Percentiles rank a stretch among this genome's conserved stretches.
These are phyloP conservation scores for Tupaia chinensis DNA, from an alignment of 2,113 vertebrate species.

Conservation along the genomic window DNA sequence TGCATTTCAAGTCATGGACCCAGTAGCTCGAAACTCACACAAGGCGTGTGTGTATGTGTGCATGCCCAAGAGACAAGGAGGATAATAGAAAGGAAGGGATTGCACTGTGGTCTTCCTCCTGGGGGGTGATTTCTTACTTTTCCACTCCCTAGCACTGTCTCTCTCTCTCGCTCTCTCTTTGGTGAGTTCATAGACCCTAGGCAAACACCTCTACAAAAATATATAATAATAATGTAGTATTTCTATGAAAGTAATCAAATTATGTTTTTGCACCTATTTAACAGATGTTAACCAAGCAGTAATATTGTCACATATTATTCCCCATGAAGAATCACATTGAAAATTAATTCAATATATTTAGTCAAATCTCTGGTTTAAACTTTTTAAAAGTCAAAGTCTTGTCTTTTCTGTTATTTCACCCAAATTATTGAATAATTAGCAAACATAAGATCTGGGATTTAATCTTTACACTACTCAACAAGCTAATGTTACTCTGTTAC, in stretches of 20 bases:
- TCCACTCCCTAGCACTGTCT: too few relatives aligned
- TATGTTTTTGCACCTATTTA: not conserved
- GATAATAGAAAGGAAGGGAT: too few relatives aligned
- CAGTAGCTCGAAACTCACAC: too few relatives aligned
- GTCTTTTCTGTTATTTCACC: not conserved
- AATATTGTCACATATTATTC: conserved; percentile 1
- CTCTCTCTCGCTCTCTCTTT: too few relatives aligned
- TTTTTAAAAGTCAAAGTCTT: not conserved
- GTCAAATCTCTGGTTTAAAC: not conserved
- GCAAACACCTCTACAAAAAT: too few relatives aligned
- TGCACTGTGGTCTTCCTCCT: too few relatives aligned
- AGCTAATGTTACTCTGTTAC: not conserved
- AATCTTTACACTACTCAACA: not conserved
- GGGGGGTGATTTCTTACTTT: too few relatives aligned
- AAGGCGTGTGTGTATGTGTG: too few relatives aligned
- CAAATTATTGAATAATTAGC: not conserved
- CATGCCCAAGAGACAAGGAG: too few relatives aligned
- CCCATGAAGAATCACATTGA: not conserved
- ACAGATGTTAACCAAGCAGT: conserved; percentile 1
- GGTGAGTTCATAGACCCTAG: too few relatives aligned
- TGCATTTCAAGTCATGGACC: too few relatives aligned
- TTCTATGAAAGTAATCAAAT: not conserved
- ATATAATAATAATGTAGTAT: not conserved
- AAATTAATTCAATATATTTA: not conserved
- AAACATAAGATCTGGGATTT: not conserved